Percentiles rank a stretch among this genome's conserved stretches.
Conservation (phyloP, 1,140 invertebrate species). For the Cyclargus thomasi region DNA sequence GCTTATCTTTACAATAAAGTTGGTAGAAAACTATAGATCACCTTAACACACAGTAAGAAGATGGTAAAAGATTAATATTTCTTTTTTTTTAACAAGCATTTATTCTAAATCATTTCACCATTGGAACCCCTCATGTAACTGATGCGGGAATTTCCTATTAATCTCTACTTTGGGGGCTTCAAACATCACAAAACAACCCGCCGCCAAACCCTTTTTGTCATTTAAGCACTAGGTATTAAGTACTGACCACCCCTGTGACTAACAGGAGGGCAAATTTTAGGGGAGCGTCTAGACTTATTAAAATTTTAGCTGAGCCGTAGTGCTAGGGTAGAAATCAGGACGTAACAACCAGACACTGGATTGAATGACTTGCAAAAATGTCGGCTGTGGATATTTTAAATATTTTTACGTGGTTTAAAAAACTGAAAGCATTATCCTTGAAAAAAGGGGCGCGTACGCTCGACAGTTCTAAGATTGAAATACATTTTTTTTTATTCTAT, state of each 20-base stretch:
- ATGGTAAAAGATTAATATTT: too few species aligned
- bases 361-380: neutral
- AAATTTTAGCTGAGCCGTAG: constrained; percentile 3
- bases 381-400: too few species aligned
- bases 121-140: neutral
- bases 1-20: too few species aligned
- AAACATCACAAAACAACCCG: neutral
- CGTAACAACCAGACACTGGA: too few species aligned
- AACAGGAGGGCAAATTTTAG: constrained; percentile 7
- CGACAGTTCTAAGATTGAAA: too few species aligned
- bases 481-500: too few species aligned
- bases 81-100: too few species aligned
- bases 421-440: too few species aligned
- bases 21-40: too few species aligned
- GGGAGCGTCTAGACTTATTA: constrained; percentile 12
- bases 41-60: too few species aligned
- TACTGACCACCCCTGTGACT: constrained; percentile 1
- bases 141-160: neutral
- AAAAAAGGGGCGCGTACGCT: too few species aligned
- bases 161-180: neutral
- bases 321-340: neutral
- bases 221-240: neutral
- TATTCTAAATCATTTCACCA: neutral
- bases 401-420: too few species aligned
- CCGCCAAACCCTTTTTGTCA: neutral